These are phyloP conservation scores for Spea hammondii DNA, from an alignment of 2,797 vertebrate genomes.

Conservation along the genomic window DNA sequence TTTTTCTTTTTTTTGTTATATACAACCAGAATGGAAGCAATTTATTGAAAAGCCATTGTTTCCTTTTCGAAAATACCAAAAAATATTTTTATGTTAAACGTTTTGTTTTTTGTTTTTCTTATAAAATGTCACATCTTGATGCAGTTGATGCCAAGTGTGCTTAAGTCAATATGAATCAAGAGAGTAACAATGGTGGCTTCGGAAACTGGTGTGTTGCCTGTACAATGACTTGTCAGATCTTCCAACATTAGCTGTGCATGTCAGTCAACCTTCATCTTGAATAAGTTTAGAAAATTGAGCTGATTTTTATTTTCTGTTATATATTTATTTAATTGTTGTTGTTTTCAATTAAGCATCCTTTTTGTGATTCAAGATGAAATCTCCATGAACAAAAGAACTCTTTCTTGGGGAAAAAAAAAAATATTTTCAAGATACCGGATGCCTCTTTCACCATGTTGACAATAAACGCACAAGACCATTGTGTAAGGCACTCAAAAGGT, in stretches of 20 bases:
- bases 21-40: conserved; percentile 92
- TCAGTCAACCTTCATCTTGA: conserved; percentile 81
- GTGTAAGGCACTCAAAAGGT: conserved; percentile 99
- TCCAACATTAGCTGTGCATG: conserved; percentile 79
- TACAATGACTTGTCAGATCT: conserved; percentile 78
- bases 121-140: conserved; percentile 95
- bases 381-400: conserved; percentile 73
- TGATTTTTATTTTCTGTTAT: conserved; percentile 60
- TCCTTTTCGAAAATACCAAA: conserved; percentile 98
- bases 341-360: conserved; percentile 73
- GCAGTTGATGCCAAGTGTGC: conserved; percentile 96
- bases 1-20: conserved; percentile 72
- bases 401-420: conserved; percentile 80
- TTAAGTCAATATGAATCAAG: conserved; percentile 93
- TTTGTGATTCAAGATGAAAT: conserved; percentile 79
- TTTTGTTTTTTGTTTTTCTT: conserved; percentile 72
- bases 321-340: conserved; percentile 26
- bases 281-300: conserved; percentile 76
- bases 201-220: conserved; percentile 79
- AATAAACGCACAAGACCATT: conserved; percentile 85
- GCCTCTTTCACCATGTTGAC: conserved; percentile 77
- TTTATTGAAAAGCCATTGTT: conserved; percentile 97
- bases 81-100: conserved; percentile 83
- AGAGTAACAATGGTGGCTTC: conserved; percentile 85
- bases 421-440: conserved; percentile 86